Evolutionary conservation across 2,113 vertebrate species (phyloP), one percentile per base, ranked within the genome.

Genomic region (Lagenorhynchus albirostris): DNA sequence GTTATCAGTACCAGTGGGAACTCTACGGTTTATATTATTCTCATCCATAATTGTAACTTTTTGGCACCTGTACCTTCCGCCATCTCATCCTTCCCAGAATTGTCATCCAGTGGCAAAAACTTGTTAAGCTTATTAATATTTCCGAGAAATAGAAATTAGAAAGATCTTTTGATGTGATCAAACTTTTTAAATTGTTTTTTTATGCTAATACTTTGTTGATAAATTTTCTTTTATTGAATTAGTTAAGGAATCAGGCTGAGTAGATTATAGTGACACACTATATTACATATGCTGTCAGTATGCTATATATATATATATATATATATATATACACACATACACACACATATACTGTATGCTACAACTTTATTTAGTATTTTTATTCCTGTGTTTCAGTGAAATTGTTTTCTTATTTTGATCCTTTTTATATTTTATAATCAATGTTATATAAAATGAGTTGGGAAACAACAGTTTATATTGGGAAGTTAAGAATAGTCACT

Each of bases 361-460:
- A 23, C 23, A 70, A 21, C 62, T 79, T 18, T 82, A 50, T 67
- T 58, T 84, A 84, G 36, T 36, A 58, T 94, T 88, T 83, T 92
- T 89, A 89, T 79, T 55, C 31, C 15, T 70, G 18, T 63, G 53
- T 70, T 92, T 55, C 58, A 87, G 60, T 82, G 76, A 65, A 47
- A 83, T 85, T 68, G 25, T 65, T 94, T 94, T 91, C 68, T 88
- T 71, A 55, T 63, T 79, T 84, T 84, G 85, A 47, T 63, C n/a
- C 76, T 73, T 50, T 85, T 94, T 89, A n/a, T 73, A 65, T 73
- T 63, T 96, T 94, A 91, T 91, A 68, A 94, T 81, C 55, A 71
- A 41, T 86, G 15, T 63, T 50, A 74, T 92, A 31, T 65, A 88
- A 74, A 67, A 92, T 77, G 47, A 84, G 23, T 84, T 90, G 77